These are phyloP conservation scores for Pangasius macronema DNA, from an alignment of 2,797 vertebrate genomes.

Conservation along the genomic window DNA sequence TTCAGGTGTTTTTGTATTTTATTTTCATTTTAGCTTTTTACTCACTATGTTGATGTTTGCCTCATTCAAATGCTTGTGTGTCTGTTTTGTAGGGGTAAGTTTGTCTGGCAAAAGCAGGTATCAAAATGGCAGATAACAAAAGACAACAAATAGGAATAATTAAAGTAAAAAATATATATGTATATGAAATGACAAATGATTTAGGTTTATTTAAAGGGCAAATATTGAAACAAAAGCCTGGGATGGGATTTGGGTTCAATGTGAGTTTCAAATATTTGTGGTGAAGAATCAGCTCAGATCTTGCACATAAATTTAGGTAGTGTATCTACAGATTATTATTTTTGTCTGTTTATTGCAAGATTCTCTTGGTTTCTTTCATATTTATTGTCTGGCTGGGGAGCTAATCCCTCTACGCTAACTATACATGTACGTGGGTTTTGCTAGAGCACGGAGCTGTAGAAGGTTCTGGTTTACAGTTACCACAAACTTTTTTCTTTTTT, in stretches of 20 bases:
- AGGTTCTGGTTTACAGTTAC: slow-evolving; percentile 60
- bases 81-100: slow-evolving; percentile 57
- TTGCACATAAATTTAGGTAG: slow-evolving; percentile 83
- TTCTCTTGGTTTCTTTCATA: slow-evolving; percentile 75
- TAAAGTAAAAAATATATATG: slow-evolving; percentile 73
- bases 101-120: slow-evolving; percentile 56
- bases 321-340: slow-evolving; percentile 77
- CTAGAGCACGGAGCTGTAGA: slow-evolving; percentile 60
- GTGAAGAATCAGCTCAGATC: slow-evolving; percentile 77
- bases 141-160: slow-evolving; percentile 66
- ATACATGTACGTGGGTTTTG: slow-evolving; percentile 56
- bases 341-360: slow-evolving; percentile 74
- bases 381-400: slow-evolving; percentile 75
- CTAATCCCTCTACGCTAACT: slow-evolving; percentile 48
- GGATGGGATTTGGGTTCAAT: slow-evolving; percentile 63
- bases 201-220: slow-evolving; percentile 79
- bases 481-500: slow-evolving; percentile 60
- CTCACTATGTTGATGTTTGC: slow-evolving; percentile 53
- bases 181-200: slow-evolving; percentile 75
- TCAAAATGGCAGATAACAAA: slow-evolving; percentile 56
- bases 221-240: slow-evolving; percentile 54
- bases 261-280: slow-evolving; percentile 74
- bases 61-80: slow-evolving; percentile 57
- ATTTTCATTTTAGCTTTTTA: slow-evolving; percentile 49
- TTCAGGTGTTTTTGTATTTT: slow-evolving; percentile 56